Conservation (phyloP, 2,888 invertebrate genomes). For the Sphaerophoria rueppellii region DNA sequence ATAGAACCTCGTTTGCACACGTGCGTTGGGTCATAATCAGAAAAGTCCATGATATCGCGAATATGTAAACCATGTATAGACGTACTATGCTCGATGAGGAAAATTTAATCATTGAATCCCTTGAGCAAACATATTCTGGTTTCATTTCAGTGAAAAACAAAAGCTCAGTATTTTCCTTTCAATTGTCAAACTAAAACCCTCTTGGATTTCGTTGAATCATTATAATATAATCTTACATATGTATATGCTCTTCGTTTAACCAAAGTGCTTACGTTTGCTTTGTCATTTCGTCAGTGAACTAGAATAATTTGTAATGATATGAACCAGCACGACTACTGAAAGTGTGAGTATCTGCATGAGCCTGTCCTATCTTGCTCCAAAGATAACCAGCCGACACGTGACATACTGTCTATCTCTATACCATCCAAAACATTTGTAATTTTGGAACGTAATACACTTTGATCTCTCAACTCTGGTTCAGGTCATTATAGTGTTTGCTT, state of each 20-base stretch:
- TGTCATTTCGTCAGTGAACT: too few relatives aligned
- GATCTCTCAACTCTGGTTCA: constrained; percentile 59
- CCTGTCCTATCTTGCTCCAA: constrained; percentile 11
- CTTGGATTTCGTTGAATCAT: too few relatives aligned
- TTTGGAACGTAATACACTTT: constrained; percentile 67
- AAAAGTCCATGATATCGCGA: constrained; percentile 50
- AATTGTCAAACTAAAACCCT: too few relatives aligned
- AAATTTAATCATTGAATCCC: constrained; percentile 71
- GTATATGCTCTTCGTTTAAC: too few relatives aligned
- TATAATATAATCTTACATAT: too few relatives aligned
- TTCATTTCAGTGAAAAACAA: too few relatives aligned
- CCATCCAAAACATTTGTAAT: constrained; percentile 2
- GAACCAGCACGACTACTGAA: too few relatives aligned
- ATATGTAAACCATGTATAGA: constrained; percentile 2
- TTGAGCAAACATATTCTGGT: constrained; percentile 58
- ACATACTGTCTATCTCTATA: constrained; percentile 25
- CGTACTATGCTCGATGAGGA: constrained; percentile 38
- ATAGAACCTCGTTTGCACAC: constrained; percentile 29
- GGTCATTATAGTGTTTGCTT: constrained; percentile 71
- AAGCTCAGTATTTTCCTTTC: too few relatives aligned
- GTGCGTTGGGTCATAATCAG: neutral
- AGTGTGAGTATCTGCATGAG: too few relatives aligned
- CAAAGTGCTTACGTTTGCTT: too few relatives aligned
- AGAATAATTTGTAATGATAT: too few relatives aligned
- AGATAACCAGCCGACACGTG: constrained; percentile 33